Conservation (phyloP, 2,888 invertebrate species). For the Miltochrista miniata region DNA sequence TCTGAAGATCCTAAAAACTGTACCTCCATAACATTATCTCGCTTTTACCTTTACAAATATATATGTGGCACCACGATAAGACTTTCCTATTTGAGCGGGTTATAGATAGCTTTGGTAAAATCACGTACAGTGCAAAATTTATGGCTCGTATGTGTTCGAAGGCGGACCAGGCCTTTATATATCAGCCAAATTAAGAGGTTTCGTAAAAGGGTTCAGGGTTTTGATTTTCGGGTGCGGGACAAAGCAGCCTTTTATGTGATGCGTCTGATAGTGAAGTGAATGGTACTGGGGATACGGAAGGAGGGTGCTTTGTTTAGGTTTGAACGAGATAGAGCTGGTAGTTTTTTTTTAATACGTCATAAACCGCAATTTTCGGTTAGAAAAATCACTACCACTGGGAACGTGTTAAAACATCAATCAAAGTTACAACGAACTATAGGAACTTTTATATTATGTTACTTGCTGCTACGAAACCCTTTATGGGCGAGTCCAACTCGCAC, state of each 20-base stretch:
- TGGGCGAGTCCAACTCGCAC: too few relatives aligned
- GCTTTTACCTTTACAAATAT: conserved; percentile 1
- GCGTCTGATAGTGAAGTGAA: conserved; percentile 24
- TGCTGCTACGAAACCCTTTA: too few relatives aligned
- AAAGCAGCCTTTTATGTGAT: conserved; percentile 29
- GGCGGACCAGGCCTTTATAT: conserved; percentile 26
- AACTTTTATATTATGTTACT: too few relatives aligned
- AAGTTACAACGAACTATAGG: too few relatives aligned
- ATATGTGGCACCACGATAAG: conserved; percentile 26
- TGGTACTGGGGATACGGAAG: conserved; percentile 11
- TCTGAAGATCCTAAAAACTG: conserved; percentile 3
- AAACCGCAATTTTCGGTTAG: too few relatives aligned
- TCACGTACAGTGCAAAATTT: conserved; percentile 42
- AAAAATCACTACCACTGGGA: too few relatives aligned
- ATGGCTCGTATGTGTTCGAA: conserved; percentile 36
- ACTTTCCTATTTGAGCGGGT: conserved; percentile 37
- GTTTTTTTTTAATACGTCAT: too few relatives aligned
- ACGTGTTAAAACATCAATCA: too few relatives aligned
- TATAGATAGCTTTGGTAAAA: conserved; percentile 35
- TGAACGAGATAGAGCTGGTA: neutral
- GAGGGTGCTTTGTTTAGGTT: conserved; percentile 12
- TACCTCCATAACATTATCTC: conserved; percentile 22
- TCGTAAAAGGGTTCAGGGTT: conserved; percentile 28
- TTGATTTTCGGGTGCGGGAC: conserved; percentile 31
- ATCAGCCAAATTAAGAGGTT: conserved; percentile 40